Conservation (phyloP, 2,888 invertebrate genomes). For the Papilio protenor region DNA sequence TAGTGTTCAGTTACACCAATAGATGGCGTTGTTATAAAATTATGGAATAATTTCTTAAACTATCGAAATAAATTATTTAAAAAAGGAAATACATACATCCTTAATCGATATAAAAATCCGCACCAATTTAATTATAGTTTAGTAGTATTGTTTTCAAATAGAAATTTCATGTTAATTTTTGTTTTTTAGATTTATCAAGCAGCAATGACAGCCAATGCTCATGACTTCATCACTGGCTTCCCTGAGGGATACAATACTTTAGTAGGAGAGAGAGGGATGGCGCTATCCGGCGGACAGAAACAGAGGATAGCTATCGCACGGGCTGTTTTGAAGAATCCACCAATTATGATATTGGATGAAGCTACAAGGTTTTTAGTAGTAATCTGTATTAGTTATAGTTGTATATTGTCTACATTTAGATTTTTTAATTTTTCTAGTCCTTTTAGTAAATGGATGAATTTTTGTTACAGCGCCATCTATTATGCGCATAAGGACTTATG, state of each 20-base stretch:
- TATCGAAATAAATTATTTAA: no score
- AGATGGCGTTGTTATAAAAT: slow-evolving; percentile 3
- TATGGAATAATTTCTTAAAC: no score
- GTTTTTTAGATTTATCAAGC: slow-evolving; percentile 87
- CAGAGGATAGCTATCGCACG: slow-evolving; percentile 98
- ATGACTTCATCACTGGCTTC: slow-evolving; percentile 93
- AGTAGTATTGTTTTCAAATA: background rate
- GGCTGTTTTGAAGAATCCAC: slow-evolving; percentile 95
- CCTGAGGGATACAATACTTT: slow-evolving; percentile 93
- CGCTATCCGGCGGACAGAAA: slow-evolving; percentile 98
- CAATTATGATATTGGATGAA: slow-evolving; percentile 95
- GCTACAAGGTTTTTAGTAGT: slow-evolving; percentile 90
- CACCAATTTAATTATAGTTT: no score
- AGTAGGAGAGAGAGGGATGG: slow-evolving; percentile 95
- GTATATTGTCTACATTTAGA: no score
- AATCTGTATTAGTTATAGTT: background rate
- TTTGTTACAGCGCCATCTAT: slow-evolving; percentile 8
- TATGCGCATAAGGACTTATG: background rate
- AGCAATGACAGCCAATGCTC: slow-evolving; percentile 94
- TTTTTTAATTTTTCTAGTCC: background rate
- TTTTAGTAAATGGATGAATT: background rate
- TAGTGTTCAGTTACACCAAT: background rate
- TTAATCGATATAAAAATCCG: no score
- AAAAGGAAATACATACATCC: no score
- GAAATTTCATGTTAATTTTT: background rate